Evolutionary conservation across 2,888 invertebrate species (phyloP), one percentile per base, ranked within the genome.

Genomic region (Brachyptera risi): DNA sequence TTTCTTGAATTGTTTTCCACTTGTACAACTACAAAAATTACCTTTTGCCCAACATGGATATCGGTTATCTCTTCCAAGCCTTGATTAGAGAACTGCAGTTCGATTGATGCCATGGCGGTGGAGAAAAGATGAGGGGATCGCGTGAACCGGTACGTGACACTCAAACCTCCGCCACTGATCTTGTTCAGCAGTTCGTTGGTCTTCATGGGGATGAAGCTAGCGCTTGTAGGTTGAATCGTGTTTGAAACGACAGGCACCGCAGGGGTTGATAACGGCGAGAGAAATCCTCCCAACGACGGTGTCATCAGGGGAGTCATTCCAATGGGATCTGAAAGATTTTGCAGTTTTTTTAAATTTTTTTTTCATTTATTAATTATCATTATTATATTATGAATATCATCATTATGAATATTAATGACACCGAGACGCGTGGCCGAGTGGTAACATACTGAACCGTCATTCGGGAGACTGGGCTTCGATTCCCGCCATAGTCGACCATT

Each of bases 51-150:
- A 61, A 94, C 75, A 68, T 83, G 80, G 61, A 96, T 83, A 67
- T 86, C 82, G 24, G 78, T 80, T 59, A 92, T 69, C 21, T 75
- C 79, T 40, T 83, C 82, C n/a, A 83, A 81, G 44, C 80, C 79
- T 69, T 84, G 81, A 76, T 96, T 97, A 35, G 83, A 82, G 75
- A 96, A 87, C 24, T 80, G 78, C 62, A 96, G 73, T 73, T 94
- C 91, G 11, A 96, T 76, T 19, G 89, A 89, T 62, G 86, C 84
- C 92, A 96, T 92, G 65, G 79, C 79, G 3, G 86, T 80, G 7
- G 92, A 92, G 76, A 86, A 90, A 57, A 96, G 79, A 73, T 92
- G 91, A 15, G 90, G 90, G 38, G 86, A 81, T 67, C 95, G 83
- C 0, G 88, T 83, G 77, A 89, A 95, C 65, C 88, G 69, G 67